phyloP scores from a whole-genome alignment of 2,797 vertebrate species.

The Myotis myotis region DNA sequence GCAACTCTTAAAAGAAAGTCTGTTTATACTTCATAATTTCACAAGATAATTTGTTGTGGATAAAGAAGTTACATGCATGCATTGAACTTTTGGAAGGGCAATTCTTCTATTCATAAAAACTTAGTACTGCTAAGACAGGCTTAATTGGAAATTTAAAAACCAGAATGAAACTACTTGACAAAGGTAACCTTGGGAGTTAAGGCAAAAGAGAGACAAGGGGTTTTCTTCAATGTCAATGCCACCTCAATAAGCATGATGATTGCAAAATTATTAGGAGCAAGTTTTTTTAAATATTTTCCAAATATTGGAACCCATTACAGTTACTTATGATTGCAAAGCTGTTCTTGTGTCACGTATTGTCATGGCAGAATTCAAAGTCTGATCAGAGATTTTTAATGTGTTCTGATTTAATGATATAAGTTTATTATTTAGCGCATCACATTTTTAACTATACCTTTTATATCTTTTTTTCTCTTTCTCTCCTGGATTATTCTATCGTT shows the following conservation, averaged over 20 bases:
- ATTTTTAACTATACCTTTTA: background rate
- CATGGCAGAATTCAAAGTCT: background rate
- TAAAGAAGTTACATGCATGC: background rate
- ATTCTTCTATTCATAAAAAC: background rate
- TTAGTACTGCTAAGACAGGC: background rate
- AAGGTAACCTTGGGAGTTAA: background rate
- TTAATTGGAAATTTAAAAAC: background rate
- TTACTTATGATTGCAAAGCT: background rate
- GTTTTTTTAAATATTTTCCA: background rate
- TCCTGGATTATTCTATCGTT: background rate
- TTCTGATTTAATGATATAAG: background rate
- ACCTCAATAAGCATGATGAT: background rate
- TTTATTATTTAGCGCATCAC: background rate
- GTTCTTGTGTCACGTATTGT: background rate
- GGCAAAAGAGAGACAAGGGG: background rate
- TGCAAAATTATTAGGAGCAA: background rate
- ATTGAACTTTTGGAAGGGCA: background rate
- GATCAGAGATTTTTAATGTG: background rate
- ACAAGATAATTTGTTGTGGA: background rate
- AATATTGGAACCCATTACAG: too few relatives aligned
- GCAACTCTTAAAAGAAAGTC: background rate
- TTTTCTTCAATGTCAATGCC: background rate
- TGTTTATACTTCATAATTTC: background rate
- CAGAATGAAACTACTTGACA: background rate
- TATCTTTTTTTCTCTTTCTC: background rate